Evolutionary conservation across 2,113 vertebrate genomes (phyloP).

Genomic region (Rhodinocichla rosea): DNA sequence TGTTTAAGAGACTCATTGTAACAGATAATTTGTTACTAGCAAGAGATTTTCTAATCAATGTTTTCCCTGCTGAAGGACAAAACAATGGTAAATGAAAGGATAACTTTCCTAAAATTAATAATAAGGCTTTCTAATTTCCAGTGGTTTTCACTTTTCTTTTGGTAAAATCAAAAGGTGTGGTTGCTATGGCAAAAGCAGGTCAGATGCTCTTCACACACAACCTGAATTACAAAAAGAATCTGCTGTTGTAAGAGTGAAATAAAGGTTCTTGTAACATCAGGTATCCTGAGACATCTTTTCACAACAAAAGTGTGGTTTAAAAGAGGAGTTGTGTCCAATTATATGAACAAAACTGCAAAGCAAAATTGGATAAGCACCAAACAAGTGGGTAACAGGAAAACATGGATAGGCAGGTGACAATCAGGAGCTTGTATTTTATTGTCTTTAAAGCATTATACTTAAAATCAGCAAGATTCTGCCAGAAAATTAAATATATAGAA

Average conservation of each 20-base stretch:
- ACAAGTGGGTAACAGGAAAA: background rate
- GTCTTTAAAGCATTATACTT: background rate
- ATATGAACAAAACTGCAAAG: background rate
- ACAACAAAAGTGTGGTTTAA: background rate
- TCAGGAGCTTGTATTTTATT: background rate
- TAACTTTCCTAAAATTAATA: background rate
- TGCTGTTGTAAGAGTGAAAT: background rate
- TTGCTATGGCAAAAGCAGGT: constrained; percentile 16
- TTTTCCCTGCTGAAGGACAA: background rate
- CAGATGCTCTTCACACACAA: background rate
- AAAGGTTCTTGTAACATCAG: background rate
- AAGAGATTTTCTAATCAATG: background rate
- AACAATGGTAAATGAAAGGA: constrained; percentile 4
- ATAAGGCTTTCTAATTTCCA: background rate
- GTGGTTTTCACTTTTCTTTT: background rate
- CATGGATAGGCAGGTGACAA: background rate
- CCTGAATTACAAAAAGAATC: background rate
- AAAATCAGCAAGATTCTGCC: background rate
- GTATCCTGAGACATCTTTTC: background rate
- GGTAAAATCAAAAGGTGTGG: background rate
- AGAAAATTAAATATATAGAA: background rate
- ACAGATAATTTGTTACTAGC: background rate
- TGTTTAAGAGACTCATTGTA: background rate
- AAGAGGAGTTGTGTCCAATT: background rate
- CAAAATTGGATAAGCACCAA: background rate